Conservation (phyloP, 92 coral and sea anemone genomes). For the Plumapathes pennacea region DNA sequence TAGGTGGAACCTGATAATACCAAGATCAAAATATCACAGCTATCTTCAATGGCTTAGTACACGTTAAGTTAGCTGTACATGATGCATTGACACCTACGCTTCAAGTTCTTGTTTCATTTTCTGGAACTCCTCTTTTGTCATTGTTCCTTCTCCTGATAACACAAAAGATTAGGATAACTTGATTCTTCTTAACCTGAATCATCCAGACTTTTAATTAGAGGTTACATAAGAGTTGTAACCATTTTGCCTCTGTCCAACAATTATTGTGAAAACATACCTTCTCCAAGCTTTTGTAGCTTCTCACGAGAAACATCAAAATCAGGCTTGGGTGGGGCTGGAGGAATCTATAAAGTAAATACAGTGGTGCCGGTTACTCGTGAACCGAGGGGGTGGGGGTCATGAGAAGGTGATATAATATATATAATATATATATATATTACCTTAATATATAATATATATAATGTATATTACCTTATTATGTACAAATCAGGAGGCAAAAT, state of each 20-base stretch:
- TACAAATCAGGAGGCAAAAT: too few relatives aligned
- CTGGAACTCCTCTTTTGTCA: constrained; percentile 98
- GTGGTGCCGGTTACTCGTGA: too few relatives aligned
- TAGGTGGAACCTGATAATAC: too few relatives aligned
- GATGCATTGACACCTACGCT: constrained; percentile 89
- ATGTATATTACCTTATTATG: too few relatives aligned
- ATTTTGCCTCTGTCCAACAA: not conserved
- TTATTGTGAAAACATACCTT: constrained; percentile 52
- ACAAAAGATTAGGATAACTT: not conserved
- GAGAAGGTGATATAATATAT: too few relatives aligned
- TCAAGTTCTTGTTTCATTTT: constrained; percentile 98
- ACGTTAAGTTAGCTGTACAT: too few relatives aligned
- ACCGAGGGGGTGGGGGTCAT: too few relatives aligned
- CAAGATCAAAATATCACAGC: too few relatives aligned
- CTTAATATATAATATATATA: too few relatives aligned
- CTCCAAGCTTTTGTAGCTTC: constrained; percentile 95
- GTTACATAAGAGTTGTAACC: too few relatives aligned
- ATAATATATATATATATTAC: too few relatives aligned
- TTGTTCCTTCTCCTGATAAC: constrained; percentile 83
- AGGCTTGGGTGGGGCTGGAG: constrained; percentile 98
- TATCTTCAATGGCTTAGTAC: too few relatives aligned
- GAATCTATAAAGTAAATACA: constrained; percentile 55
- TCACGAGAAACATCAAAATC: constrained; percentile 99
- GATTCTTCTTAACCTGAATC: not conserved
- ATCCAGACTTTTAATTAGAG: not conserved